Evolutionary conservation across 2,113 vertebrate genomes (phyloP).

Genomic region (Bufo gargarizans): DNA sequence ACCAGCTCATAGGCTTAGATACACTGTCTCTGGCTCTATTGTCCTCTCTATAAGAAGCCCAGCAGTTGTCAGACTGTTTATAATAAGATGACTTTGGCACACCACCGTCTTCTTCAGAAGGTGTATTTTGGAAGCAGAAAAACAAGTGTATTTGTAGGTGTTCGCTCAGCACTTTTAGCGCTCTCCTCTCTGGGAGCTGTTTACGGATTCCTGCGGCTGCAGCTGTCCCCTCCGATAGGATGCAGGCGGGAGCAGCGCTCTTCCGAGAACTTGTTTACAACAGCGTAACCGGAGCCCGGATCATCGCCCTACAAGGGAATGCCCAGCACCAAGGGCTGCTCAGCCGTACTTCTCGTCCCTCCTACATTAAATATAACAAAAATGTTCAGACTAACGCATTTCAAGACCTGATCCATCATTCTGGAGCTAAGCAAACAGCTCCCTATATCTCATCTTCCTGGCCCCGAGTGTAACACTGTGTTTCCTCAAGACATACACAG

Average conservation of each 20-base stretch:
- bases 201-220: slow-evolving; percentile 34
- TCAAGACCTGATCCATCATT: too few relatives aligned
- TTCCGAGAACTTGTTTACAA: slow-evolving; percentile 47
- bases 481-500: too few relatives aligned
- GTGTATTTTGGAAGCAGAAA: slow-evolving; percentile 43
- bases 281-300: not conserved
- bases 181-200: slow-evolving; percentile 35
- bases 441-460: too few relatives aligned
- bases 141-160: slow-evolving; percentile 58
- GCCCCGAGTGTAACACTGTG: too few relatives aligned
- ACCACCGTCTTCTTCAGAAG: not conserved
- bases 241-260: not conserved
- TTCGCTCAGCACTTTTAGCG: slow-evolving; percentile 41
- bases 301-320: slow-evolving; percentile 55
- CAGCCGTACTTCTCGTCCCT: too few relatives aligned
- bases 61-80: not conserved
- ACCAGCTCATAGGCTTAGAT: not conserved
- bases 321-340: too few relatives aligned
- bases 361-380: too few relatives aligned
- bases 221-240: slow-evolving; percentile 41
- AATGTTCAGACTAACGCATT: too few relatives aligned
- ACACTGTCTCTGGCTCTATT: not conserved
- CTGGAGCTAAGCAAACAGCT: too few relatives aligned
- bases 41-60: not conserved
- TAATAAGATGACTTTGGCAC: slow-evolving; percentile 19